phyloP scores from a whole-genome alignment of 2,797 vertebrate species.

The Coracias cyanogaster region DNA sequence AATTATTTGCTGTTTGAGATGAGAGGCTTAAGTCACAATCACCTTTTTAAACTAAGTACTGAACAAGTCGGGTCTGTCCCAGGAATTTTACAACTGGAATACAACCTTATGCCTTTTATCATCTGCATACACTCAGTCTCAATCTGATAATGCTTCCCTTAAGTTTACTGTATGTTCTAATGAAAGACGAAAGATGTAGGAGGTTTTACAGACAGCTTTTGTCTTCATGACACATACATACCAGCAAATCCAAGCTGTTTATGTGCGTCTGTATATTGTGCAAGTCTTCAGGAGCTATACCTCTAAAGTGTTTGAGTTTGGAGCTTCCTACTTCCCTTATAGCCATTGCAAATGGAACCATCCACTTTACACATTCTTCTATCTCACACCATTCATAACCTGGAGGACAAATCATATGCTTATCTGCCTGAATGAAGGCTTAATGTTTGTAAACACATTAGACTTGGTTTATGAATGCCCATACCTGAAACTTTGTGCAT shows the following conservation, averaged over 20 bases:
- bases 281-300: slow-evolving; percentile 85
- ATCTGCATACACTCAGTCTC: neutral
- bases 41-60: neutral
- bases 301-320: slow-evolving; percentile 86
- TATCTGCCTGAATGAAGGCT: neutral
- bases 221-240: slow-evolving; percentile 65
- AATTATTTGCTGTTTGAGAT: neutral
- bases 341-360: slow-evolving; percentile 93
- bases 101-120: neutral
- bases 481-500: slow-evolving; percentile 94
- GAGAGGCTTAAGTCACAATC: neutral
- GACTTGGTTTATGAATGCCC: neutral
- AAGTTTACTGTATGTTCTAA: neutral
- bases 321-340: slow-evolving; percentile 87
- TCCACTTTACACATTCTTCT: slow-evolving; percentile 92
- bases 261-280: slow-evolving; percentile 96
- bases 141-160: neutral
- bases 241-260: slow-evolving; percentile 90
- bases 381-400: slow-evolving; percentile 90
- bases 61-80: neutral
- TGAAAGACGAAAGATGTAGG: neutral
- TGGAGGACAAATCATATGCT: slow-evolving; percentile 42
- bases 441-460: neutral
- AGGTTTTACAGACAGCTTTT: neutral
- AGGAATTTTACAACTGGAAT: neutral